Evolutionary conservation across 1,140 invertebrate genomes (phyloP), one percentile per base, ranked within the genome.

Genomic region (Pantala flavescens): DNA sequence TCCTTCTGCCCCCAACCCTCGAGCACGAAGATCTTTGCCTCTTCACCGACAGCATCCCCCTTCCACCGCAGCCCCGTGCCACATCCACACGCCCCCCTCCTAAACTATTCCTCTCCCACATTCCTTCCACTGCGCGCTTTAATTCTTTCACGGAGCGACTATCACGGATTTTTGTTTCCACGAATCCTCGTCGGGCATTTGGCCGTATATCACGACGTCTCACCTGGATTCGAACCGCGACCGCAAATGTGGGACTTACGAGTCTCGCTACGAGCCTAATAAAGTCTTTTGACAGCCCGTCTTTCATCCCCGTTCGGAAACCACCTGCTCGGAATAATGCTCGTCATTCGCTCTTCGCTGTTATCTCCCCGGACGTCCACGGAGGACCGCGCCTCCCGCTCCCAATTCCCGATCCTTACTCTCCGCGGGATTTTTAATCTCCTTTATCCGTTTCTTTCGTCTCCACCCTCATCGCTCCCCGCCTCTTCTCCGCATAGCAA

Each of bases 81-180:
- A 63, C 49, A 63, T 63, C 49, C 12, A 63, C 49, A 63, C 49
- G 49, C 49, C 49, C 49, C n/a, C 49, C 49, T 63, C 49, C 49
- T 63, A 63, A 63, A 63, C 49, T 63, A 63, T 63, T 63, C 49
- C 49, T 63, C 49, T 21, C n/a, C 49, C 49, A 21, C 49, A 63
- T 63, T 63, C 49, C 49, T 63, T 63, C 49, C 14, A 63, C 49
- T 21, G 49, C 49, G 49, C 49, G 49, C 49, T 63, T 63, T 63
- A 19, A 63, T 63, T 63, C 49, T 21, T 63, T 12, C 49, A 36
- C 28, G 28, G 28, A 36, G 28, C 28, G 28, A 36, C 28, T 36
- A 36, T 36, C 28, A 36, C 28, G 28, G 28, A 36, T 36, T 36
- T 36, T 36, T 36, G 28, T 36, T 36, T 36, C 28, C 28, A 36